Conservation (phyloP, 2,888 invertebrate genomes). For the Tineola bisselliella region DNA sequence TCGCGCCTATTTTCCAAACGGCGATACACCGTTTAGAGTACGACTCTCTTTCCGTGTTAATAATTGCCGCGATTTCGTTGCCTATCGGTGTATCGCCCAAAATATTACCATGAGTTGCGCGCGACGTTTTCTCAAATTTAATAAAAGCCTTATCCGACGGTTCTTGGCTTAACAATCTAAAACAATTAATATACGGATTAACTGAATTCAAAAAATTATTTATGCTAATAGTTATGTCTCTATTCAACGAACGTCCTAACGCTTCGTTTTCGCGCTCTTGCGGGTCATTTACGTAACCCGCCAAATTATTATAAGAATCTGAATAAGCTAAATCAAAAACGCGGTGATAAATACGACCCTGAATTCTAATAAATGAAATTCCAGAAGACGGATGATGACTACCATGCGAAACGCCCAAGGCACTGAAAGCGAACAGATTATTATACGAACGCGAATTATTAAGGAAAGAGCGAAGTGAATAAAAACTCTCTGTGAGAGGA, state of each 20-base stretch:
- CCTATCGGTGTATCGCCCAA: conserved; percentile 14
- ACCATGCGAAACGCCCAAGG: neutral
- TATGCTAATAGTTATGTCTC: conserved; percentile 12
- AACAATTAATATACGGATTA: neutral
- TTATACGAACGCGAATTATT: neutral
- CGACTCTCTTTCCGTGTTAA: conserved; percentile 15
- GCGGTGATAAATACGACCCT: too few relatives aligned
- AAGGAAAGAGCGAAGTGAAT: neutral
- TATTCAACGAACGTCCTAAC: neutral
- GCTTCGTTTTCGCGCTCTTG: neutral
- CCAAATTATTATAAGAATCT: too few relatives aligned
- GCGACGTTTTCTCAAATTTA: conserved; percentile 10
- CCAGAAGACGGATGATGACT: neutral
- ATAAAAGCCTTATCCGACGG: neutral
- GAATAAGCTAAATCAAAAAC: neutral
- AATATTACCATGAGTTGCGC: conserved; percentile 16
- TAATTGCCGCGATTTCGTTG: conserved; percentile 15
- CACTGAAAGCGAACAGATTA: neutral
- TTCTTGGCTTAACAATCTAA: neutral
- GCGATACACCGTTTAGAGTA: conserved; percentile 15
- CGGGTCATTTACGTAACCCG: too few relatives aligned
- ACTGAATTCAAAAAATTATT: conserved; percentile 14
- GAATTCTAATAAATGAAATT: too few relatives aligned
- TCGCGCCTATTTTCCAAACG: conserved; percentile 17
- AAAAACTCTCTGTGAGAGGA: neutral